Evolutionary conservation across 1,140 invertebrate species (phyloP).

Genomic region (Monomorium pharaonis): DNA sequence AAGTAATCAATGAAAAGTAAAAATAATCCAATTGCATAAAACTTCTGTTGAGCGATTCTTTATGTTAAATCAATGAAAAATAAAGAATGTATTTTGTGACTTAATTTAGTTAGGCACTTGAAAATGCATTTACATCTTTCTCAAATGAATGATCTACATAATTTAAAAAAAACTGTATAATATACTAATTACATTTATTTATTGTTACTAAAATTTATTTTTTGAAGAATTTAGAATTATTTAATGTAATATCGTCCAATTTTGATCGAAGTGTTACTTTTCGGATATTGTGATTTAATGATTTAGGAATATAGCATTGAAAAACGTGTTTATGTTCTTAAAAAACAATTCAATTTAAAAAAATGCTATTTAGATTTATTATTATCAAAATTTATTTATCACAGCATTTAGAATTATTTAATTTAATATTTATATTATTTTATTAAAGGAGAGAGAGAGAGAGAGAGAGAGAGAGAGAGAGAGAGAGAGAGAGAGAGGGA

Average conservation of each 20-base stretch:
- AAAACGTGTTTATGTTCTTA: not conserved
- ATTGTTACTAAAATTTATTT: too few relatives aligned
- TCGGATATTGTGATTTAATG: not conserved
- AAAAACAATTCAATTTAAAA: not conserved
- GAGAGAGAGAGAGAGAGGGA: too few relatives aligned
- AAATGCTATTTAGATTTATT: not conserved
- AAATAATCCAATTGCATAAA: not conserved
- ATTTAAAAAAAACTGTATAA: too few relatives aligned
- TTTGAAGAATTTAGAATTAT: too few relatives aligned
- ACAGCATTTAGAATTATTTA: not conserved
- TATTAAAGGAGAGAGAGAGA: too few relatives aligned
- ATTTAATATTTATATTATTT: not conserved
- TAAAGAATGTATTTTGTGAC: not conserved
- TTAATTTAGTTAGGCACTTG: too few relatives aligned
- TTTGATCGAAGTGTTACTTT: too few relatives aligned
- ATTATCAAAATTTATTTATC: not conserved
- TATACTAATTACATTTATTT: too few relatives aligned
- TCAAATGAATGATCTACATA: too few relatives aligned
- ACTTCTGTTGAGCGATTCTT: not conserved
- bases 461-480: too few relatives aligned
- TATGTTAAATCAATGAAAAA: not conserved
- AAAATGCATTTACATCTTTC: too few relatives aligned
- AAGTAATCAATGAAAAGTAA: not conserved
- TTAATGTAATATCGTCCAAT: too few relatives aligned
- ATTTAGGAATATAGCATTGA: not conserved